These are phyloP conservation scores for Cariama cristata DNA, from an alignment of 2,113 vertebrate species.

Conservation along the genomic window DNA sequence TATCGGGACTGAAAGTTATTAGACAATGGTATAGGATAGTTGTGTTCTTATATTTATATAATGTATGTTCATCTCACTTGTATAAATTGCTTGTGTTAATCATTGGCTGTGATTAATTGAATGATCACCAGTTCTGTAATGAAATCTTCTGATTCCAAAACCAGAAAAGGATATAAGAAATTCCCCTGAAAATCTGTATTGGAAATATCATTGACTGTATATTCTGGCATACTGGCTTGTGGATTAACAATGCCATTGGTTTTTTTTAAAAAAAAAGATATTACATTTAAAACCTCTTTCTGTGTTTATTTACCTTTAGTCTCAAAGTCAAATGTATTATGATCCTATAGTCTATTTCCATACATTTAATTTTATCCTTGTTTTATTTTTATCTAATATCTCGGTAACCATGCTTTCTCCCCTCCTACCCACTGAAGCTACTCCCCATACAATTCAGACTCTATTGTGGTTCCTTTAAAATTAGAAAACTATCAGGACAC, in stretches of 20 bases:
- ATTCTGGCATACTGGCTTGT: not conserved
- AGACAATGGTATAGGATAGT: not conserved
- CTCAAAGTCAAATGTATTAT: not conserved
- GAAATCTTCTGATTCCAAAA: not conserved
- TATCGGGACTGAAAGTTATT: not conserved
- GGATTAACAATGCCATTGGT: not conserved
- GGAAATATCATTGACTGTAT: not conserved
- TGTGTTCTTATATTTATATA: not conserved
- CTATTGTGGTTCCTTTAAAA: not conserved
- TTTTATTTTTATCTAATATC: not conserved
- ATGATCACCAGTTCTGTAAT: not conserved
- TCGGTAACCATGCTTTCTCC: not conserved
- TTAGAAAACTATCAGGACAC: not conserved
- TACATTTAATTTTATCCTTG: not conserved
- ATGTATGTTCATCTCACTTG: not conserved
- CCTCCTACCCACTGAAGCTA: not conserved
- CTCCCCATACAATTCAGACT: not conserved
- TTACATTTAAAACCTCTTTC: not conserved
- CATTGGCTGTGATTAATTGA: not conserved
- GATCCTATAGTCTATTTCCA: not conserved
- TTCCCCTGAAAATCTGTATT: not conserved
- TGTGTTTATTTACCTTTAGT: not conserved
- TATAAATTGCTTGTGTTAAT: not conserved
- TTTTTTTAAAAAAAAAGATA: not conserved
- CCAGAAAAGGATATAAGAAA: not conserved